Evolutionary conservation across 2,888 invertebrate species (phyloP), one percentile per base, ranked within the genome.

Genomic region (Linnaemya tessellans): DNA sequence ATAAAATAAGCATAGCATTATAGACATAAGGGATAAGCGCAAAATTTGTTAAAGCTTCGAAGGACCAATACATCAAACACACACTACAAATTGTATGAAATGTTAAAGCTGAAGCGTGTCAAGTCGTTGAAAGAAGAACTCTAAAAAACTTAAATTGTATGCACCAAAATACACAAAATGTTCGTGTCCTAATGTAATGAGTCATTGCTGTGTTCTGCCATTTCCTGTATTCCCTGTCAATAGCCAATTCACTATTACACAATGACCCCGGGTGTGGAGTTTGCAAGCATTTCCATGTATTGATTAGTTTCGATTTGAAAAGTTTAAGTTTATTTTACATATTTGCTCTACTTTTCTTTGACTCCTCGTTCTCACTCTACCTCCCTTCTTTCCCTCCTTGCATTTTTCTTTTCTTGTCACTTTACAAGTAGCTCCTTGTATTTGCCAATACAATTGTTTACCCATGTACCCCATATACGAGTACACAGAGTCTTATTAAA

Each of bases 251-350:
- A 56, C 30, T 65, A 18, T 46, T 38, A 41, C 18, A 49, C 51
- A 68, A 22, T 68, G 38, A 51, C 38, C 68, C 68, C 49, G 38
- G 38, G 68, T 78, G 38, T 58, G 35, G 3, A 67, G 58, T 68
- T n/a, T 78, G 41, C n/a, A 38, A 60, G 68, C 41, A 11, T 65
- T 60, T 67, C 30, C 67, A 22, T 65, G 58, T 73, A 75, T 68
- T 68, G 68, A 67, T 75, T 75, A 41, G 43, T 54, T 75, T 75
- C 56, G 56, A 51, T 67, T 80, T 80, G 60, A 22, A 58, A 67
- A 60, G 51, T 60, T 58, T n/a, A n/a, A 46, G 35, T 65, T 51
- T 68, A 51, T 38, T 62, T 75, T 68, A 49, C 75, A 65, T 49
- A 25, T 11, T 13, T 25, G 30, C 43, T 65, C 64, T 1, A 67